phyloP scores from a whole-genome alignment of 2,797 vertebrate species.

The Peromyscus attwateri region DNA sequence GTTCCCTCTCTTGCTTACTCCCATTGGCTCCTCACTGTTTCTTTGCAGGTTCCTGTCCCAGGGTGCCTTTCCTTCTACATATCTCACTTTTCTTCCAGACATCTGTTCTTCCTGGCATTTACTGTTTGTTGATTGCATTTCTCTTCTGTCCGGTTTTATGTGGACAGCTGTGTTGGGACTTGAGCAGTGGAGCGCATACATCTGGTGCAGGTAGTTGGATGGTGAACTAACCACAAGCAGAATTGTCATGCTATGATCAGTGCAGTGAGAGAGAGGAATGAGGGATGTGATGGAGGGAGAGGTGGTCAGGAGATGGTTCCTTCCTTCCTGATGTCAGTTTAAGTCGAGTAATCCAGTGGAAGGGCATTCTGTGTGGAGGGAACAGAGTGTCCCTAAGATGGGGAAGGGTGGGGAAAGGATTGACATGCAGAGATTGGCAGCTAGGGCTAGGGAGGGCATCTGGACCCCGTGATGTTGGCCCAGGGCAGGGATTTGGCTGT shows the following conservation, averaged over 20 bases:
- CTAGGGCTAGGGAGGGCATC: background rate
- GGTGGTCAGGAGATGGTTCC: background rate
- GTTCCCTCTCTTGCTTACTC: background rate
- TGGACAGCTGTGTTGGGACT: background rate
- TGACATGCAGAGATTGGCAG: background rate
- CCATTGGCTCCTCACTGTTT: background rate
- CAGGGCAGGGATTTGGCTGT: background rate
- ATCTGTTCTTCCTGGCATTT: no score
- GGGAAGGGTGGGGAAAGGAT: no score
- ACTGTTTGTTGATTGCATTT: rapidly evolving
- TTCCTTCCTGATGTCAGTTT: background rate
- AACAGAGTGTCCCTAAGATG: background rate
- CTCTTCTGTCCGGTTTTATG: background rate
- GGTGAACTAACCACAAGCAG: background rate
- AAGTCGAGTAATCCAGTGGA: background rate
- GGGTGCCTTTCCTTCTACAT: background rate
- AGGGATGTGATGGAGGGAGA: background rate
- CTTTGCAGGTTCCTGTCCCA: background rate
- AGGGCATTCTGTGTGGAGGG: rapidly evolving
- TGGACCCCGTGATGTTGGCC: background rate
- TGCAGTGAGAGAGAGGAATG: background rate
- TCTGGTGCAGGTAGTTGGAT: background rate
- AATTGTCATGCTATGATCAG: background rate
- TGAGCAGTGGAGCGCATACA: background rate
- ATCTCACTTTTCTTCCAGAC: background rate